Evolutionary conservation across 2,888 invertebrate species (phyloP).

Genomic region (Apomyelois bistriatella): DNA sequence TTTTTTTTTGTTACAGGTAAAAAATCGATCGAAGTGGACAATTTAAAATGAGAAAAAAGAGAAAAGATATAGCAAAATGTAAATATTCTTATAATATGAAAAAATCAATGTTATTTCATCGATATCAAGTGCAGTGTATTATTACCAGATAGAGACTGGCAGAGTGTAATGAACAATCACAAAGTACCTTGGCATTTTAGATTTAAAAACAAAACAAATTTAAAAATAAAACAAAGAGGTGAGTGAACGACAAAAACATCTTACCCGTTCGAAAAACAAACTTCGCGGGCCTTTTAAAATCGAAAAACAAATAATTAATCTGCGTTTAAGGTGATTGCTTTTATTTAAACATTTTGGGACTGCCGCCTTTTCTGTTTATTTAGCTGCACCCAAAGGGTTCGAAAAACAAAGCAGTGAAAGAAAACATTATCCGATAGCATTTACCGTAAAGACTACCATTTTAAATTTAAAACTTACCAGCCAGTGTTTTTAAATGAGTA

Average conservation of each 20-base stretch:
- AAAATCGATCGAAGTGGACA: constrained; percentile 16
- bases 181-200: constrained; percentile 25
- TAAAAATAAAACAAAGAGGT: constrained; percentile 15
- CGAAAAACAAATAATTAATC: constrained; percentile 68
- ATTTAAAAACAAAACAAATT: constrained; percentile 23
- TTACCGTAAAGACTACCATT: constrained; percentile 35
- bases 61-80: constrained; percentile 49
- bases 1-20: constrained; percentile 51
- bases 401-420: constrained; percentile 46
- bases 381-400: constrained; percentile 45
- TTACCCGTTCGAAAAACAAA: constrained; percentile 43
- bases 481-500: too few relatives aligned
- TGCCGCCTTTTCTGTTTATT: constrained; percentile 60
- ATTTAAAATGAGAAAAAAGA: constrained; percentile 73
- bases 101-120: constrained; percentile 28
- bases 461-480: constrained; percentile 11
- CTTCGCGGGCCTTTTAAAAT: constrained; percentile 45
- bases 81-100: constrained; percentile 20
- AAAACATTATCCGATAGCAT: constrained; percentile 37
- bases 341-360: constrained; percentile 68
- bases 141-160: constrained; percentile 61
- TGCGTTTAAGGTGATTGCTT: constrained; percentile 57
- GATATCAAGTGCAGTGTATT: constrained; percentile 23
- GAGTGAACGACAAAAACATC: constrained; percentile 34
- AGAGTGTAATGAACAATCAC: constrained; percentile 28